A percentile compares a stretch with the other conserved stretches of the same genome.
Conservation (phyloP, 1,140 invertebrate genomes). For the Drosophila orosa region DNA sequence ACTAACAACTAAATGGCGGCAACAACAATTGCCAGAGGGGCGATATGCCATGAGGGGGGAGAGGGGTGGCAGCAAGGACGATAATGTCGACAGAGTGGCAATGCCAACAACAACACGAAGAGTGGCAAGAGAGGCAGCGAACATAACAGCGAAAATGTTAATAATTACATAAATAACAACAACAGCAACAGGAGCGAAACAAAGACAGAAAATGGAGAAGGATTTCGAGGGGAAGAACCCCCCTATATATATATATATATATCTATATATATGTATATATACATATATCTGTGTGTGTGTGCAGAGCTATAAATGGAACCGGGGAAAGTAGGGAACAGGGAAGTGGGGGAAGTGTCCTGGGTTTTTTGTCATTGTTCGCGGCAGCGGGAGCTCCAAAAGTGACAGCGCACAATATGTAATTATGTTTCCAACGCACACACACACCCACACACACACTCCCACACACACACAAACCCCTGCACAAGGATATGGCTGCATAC, state of each 20-base stretch:
- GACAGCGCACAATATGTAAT: constrained; percentile 82
- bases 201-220: constrained; percentile 33
- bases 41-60: background rate
- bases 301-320: constrained; percentile 58
- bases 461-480: constrained; percentile 25
- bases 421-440: constrained; percentile 67
- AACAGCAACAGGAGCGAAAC: constrained; percentile 51
- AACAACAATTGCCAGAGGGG: background rate
- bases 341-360: constrained; percentile 33
- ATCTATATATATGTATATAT: background rate
- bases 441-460: no score
- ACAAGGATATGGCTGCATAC: constrained; percentile 12
- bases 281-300: constrained; percentile 6
- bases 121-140: constrained; percentile 26
- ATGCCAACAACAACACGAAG: constrained; percentile 36
- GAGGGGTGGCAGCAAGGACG: constrained; percentile 24
- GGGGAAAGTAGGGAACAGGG: constrained; percentile 35
- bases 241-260: constrained; percentile 8
- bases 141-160: constrained; percentile 73
- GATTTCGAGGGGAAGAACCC: background rate
- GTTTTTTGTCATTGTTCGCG: constrained; percentile 61
- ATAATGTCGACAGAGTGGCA: constrained; percentile 41
- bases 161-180: constrained; percentile 83
- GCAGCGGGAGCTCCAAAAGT: constrained; percentile 71
- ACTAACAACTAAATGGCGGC: constrained; percentile 52